Conservation (phyloP, 2,113 vertebrate species). For the Phalacrocorax pelagicus region DNA sequence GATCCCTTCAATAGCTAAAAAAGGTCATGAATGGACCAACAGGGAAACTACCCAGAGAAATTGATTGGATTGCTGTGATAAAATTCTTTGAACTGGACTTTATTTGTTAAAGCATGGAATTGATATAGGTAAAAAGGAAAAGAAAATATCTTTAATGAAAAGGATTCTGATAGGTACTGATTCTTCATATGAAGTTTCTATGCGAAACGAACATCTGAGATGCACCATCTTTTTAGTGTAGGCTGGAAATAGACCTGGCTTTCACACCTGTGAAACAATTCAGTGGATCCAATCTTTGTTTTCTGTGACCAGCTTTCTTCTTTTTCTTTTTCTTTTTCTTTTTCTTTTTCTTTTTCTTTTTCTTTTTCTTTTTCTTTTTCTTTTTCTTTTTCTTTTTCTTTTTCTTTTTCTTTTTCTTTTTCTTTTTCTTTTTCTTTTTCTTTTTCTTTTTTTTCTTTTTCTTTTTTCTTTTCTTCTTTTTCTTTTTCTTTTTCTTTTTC, state of each 20-base stretch:
- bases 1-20: neutral
- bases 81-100: neutral
- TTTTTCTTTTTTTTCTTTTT: too few relatives aligned
- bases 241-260: neutral
- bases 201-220: neutral
- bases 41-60: neutral
- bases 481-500: too few relatives aligned
- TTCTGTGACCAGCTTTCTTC: neutral
- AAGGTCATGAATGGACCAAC: neutral
- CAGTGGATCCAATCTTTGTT: neutral
- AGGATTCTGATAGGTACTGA: neutral
- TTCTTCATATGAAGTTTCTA: neutral
- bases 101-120: neutral
- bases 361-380: neutral
- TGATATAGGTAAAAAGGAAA: neutral
- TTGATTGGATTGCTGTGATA: neutral
- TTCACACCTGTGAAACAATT: neutral
- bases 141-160: neutral
- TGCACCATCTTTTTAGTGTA: neutral
- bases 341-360: too few relatives aligned
- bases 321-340: too few relatives aligned
- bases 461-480: too few relatives aligned
- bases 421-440: too few relatives aligned
- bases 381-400: too few relatives aligned
- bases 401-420: too few relatives aligned